Conservation (phyloP, 2,888 invertebrate species). For the Heliconius erato region DNA sequence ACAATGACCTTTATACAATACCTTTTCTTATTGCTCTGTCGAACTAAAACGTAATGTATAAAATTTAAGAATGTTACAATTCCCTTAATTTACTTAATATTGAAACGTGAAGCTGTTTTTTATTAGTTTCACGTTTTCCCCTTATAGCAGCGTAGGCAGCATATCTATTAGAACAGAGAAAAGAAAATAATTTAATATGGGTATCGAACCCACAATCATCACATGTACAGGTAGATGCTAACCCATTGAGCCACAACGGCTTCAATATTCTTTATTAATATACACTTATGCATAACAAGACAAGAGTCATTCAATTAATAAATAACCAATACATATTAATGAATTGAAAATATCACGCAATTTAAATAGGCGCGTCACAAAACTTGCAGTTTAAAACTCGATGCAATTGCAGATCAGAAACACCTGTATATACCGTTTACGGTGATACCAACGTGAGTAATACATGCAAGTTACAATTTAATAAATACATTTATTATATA, state of each 20-base stretch:
- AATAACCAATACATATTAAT: not conserved
- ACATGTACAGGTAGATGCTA: no score
- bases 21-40: constrained; percentile 22
- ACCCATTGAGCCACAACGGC: no score
- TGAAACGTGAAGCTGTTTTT: no score
- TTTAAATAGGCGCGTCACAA: not conserved
- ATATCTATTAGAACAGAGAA: not conserved
- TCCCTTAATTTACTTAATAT: not conserved
- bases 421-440: not conserved
- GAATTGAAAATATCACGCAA: not conserved
- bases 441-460: not conserved
- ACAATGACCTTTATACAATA: constrained; percentile 38
- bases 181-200: not conserved
- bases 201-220: no score
- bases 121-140: no score
- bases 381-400: not conserved
- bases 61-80: constrained; percentile 12
- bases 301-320: not conserved
- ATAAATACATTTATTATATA: constrained; percentile 6
- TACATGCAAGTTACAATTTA: not conserved
- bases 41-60: not conserved
- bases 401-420: not conserved
- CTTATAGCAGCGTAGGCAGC: no score
- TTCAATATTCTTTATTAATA: no score
- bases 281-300: not conserved